Conservation (phyloP, 2,797 vertebrate species). For the Phataginus tetradactyla region DNA sequence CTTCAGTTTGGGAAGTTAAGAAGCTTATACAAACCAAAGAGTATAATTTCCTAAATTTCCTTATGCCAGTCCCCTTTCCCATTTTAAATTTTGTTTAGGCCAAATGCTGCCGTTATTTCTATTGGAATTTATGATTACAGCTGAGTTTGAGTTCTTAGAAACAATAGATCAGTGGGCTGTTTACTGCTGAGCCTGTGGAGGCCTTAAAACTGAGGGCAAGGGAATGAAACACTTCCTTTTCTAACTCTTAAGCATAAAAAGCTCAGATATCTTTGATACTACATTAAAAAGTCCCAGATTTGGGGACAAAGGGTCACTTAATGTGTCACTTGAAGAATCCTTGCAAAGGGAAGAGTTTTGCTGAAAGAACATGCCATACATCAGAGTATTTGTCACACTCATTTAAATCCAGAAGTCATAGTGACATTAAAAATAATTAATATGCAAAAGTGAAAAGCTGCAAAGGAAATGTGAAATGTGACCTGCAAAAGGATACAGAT, state of each 20-base stretch:
- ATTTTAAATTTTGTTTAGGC: neutral
- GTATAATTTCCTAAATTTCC: neutral
- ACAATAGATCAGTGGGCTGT: constrained; percentile 69
- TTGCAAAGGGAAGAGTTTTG: constrained; percentile 72
- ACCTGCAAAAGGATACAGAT: constrained; percentile 19
- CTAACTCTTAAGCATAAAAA: constrained; percentile 32
- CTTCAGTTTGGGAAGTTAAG: neutral
- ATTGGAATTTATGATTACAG: constrained; percentile 65
- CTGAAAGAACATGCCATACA: constrained; percentile 75
- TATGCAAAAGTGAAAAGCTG: neutral
- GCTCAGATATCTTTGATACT: constrained; percentile 47
- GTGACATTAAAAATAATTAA: neutral
- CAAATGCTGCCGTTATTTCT: constrained; percentile 50
- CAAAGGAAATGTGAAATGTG: constrained; percentile 27
- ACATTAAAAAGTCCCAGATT: constrained; percentile 48
- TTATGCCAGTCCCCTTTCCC: neutral
- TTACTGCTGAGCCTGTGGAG: constrained; percentile 53
- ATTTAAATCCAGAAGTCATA: neutral
- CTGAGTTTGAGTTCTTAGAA: constrained; percentile 40
- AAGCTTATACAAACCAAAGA: neutral
- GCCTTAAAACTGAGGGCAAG: constrained; percentile 44
- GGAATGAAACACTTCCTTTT: constrained; percentile 48
- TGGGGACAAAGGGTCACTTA: constrained; percentile 71
- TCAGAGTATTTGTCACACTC: constrained; percentile 37
- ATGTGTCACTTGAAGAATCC: constrained; percentile 77